Percentiles rank a stretch among this genome's conserved stretches.
Evolutionary conservation across 2,113 vertebrate species (phyloP).

Genomic region (Acrocephalus kingi): DNA sequence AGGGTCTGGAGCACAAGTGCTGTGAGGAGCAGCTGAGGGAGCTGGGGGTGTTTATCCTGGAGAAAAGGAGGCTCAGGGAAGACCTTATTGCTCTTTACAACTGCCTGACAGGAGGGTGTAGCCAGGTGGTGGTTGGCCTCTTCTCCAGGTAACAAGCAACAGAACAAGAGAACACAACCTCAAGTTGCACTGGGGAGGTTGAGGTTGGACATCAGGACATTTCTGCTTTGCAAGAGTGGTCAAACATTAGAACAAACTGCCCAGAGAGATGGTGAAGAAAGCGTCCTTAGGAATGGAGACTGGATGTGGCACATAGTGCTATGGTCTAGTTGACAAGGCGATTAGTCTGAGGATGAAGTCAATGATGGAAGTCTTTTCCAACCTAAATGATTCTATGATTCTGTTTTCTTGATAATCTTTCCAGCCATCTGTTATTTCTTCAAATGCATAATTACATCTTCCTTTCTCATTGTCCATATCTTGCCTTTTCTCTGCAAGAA

Average conservation of each 20-base stretch:
- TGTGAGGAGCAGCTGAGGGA: background rate
- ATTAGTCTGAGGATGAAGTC: background rate
- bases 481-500: background rate
- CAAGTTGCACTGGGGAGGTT: background rate
- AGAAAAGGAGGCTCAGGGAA: background rate
- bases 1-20: background rate
- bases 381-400: background rate
- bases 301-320: background rate
- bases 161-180: too few relatives aligned
- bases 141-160: background rate
- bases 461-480: background rate
- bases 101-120: background rate
- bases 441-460: background rate
- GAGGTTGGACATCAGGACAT: background rate
- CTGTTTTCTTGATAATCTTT: background rate
- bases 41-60: background rate
- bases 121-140: background rate
- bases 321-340: background rate
- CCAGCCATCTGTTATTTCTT: background rate
- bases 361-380: background rate
- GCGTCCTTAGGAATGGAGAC: too few relatives aligned
- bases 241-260: background rate
- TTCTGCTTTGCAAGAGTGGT: background rate
- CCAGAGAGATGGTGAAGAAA: background rate
- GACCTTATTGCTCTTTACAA: too few relatives aligned